Evolutionary conservation across 1,140 invertebrate genomes (phyloP), one percentile per base, ranked within the genome.

Genomic region (Drosophila pruinosa): DNA sequence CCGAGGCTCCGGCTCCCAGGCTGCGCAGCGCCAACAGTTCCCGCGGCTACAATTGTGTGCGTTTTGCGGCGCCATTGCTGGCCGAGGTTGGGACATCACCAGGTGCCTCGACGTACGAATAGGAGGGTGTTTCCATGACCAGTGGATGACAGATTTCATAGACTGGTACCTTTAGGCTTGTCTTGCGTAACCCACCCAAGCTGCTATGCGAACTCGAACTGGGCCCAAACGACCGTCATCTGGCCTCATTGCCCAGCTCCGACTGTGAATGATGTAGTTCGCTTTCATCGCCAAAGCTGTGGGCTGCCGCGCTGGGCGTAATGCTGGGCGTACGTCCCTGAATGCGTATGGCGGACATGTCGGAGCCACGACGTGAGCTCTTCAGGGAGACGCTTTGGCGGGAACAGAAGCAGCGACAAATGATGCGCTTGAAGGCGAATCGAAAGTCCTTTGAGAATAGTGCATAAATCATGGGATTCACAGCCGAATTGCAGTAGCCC

Each of bases 401-500:
- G 0, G 90, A 90, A 53, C 91, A 92, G 61, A 91, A 92, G 81
- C 93, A 93, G 24, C 91, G 91, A 17, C 94, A 93, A 1, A 96
- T 96, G 12, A 97, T 91, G 58, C 95, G 92, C 95, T 95, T 96
- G 78, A 98, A 97, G 0, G 96, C 97, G 67, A 95, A 93, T 72
- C 96, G 94, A 90, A 97, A 97, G 90, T 97, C 96, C 0, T 94
- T 94, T 57, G 96, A 97, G 90, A 96, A 96, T 77, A 97, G 96
- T 3, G 97, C 96, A 79, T 97, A 97, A 75, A 97, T 97, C 89
- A 97, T 96, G 0, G 96, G 96, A 91, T 97, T 97, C 31, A 97
- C 96, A 0, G 95, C 95, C 1, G 97, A 98, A 91, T 98, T 99
- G 62, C 97, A 95, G 94, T 98, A 98, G 6, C 95, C 97, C 41